phyloP scores from a whole-genome alignment of 2,888 invertebrate species.

The Polymixis lichenea region DNA sequence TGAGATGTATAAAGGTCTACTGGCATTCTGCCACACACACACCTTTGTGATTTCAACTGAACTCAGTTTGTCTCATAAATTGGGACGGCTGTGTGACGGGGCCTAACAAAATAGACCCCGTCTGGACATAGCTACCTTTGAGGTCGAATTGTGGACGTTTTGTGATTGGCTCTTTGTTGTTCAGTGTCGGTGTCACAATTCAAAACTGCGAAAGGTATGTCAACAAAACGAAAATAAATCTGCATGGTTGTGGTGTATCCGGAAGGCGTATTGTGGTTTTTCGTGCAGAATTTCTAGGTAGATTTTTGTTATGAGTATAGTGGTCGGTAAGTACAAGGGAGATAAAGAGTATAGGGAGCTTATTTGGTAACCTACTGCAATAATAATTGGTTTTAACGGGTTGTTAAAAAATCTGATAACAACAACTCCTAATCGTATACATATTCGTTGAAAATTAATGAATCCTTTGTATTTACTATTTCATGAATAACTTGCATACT shows the following conservation, averaged over 20 bases:
- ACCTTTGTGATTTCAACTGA: conserved; percentile 56
- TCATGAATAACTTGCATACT: too few relatives aligned
- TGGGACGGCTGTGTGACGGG: conserved; percentile 3
- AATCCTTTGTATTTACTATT: too few relatives aligned
- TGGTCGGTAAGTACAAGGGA: neutral
- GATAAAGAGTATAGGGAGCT: neutral
- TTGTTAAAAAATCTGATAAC: too few relatives aligned
- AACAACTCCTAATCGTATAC: too few relatives aligned
- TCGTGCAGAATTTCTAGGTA: neutral
- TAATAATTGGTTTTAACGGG: too few relatives aligned
- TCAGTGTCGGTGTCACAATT: conserved; percentile 2
- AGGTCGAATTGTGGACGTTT: conserved; percentile 19
- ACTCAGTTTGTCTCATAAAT: conserved; percentile 43
- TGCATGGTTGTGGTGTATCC: neutral
- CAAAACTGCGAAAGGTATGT: conserved; percentile 2
- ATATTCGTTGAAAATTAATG: too few relatives aligned
- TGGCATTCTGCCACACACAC: conserved; percentile 29
- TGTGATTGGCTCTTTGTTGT: conserved; percentile 26
- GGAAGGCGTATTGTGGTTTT: neutral
- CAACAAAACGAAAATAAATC: neutral
- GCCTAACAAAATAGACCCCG: conserved; percentile 42
- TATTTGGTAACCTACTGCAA: neutral
- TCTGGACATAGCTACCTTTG: conserved; percentile 42
- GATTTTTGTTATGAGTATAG: neutral
- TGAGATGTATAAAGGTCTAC: conserved; percentile 19